Percentiles rank a stretch among this genome's conserved stretches.
Conservation (phyloP, 2,888 invertebrate species). For the Morpho achilles region DNA sequence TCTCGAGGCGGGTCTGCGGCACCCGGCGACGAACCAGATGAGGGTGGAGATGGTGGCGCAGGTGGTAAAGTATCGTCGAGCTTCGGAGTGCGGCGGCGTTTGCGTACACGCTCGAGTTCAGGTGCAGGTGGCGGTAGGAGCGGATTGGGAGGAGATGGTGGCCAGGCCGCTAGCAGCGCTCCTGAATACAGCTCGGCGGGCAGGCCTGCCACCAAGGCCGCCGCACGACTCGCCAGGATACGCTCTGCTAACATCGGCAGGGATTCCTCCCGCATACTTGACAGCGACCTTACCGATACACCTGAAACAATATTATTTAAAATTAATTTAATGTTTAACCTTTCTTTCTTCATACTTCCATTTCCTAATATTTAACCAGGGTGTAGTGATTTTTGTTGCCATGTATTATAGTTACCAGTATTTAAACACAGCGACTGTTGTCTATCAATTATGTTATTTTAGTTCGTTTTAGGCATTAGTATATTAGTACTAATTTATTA, state of each 20-base stretch:
- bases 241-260: constrained; percentile 72
- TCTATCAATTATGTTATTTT: no score
- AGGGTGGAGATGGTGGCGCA: constrained; percentile 60
- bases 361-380: no score
- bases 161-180: constrained; percentile 78
- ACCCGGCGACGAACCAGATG: constrained; percentile 74
- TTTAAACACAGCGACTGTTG: no score
- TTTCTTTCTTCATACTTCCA: no score
- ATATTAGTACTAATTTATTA: no score
- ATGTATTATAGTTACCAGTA: no score
- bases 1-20: constrained; percentile 81
- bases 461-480: no score
- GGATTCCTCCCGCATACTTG: constrained; percentile 72
- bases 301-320: constrained; percentile 40
- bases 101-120: constrained; percentile 63
- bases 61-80: constrained; percentile 56
- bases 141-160: constrained; percentile 77
- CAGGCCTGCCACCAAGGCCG: constrained; percentile 75
- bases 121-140: constrained; percentile 73
- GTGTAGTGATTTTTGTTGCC: no score
- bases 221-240: constrained; percentile 76
- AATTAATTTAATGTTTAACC: no score
- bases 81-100: constrained; percentile 70
- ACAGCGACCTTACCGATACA: constrained; percentile 72
- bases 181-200: constrained; percentile 82